Evolutionary conservation across 2,113 vertebrate genomes (phyloP), one percentile per base, ranked within the genome.

Genomic region (Spheniscus mendiculus): DNA sequence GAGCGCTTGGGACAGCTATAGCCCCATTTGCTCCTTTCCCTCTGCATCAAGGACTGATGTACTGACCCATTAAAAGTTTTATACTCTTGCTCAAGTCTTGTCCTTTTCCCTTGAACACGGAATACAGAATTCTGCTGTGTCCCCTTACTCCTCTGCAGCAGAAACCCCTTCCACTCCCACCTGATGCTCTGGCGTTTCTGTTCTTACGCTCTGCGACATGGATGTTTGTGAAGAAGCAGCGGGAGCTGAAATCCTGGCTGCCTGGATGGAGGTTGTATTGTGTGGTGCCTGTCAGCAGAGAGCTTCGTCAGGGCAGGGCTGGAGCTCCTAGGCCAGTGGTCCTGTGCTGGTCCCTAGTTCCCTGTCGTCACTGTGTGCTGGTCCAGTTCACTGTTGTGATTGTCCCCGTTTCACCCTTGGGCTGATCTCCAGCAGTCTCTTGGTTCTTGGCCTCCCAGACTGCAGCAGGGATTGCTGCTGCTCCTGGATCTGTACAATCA

Each of bases 51-150:
- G 71, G 87, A 47, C 87, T 62, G 91, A 71, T 32, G 42, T 42
- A 10, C 18, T 53, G 29, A 80, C 29, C 71, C 78, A 97, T 95
- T 96, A 97, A 96, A 97, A 59, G 19, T 97, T 95, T 96, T 95
- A 40, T 87, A 91, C 50, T 92, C 50, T 74, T 89, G 38, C 19
- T 72, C 44, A 30, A 40, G 27, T 63, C 78, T 89, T 40, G 63
- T 71, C 44, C 18, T 38, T 79, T 85, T 83, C 53, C 72, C 61
- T 74, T 47, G 30, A 74, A 45, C 26, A 11, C 0, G 0, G 38
- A 89, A 53, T 20, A 25, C 15, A 42, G 61, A 65, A 63, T 89
- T 91, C 58, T 66, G 29, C 45, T 1, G 1, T 25, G 18, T 45
- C 29, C 16, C 42, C 22, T 27, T 53, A 7, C 8, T 90, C 22